A percentile compares a stretch with the other conserved stretches of the same genome.
These are phyloP conservation scores for Zaprionus nigranus DNA, from an alignment of 1,140 invertebrate species.

Conservation along the genomic window DNA sequence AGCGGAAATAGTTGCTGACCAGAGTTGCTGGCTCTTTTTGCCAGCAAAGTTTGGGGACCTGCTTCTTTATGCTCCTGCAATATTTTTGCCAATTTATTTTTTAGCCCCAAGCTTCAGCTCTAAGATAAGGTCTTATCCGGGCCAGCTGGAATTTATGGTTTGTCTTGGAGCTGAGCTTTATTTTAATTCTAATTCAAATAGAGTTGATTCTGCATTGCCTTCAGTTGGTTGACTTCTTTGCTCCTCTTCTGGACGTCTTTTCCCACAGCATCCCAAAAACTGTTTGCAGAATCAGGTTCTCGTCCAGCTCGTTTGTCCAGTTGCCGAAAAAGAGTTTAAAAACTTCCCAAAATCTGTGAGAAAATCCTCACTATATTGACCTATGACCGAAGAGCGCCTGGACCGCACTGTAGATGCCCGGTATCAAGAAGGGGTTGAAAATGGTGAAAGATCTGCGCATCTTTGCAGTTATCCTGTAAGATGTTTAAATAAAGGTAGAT, in stretches of 20 bases:
- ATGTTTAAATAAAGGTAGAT: background rate
- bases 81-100: constrained; percentile 63
- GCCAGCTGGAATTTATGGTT: constrained; percentile 27
- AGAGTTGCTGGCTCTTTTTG: constrained; percentile 55
- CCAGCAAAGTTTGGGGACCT: constrained; percentile 45
- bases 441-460: constrained; percentile 21
- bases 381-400: constrained; percentile 57
- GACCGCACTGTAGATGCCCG: constrained; percentile 27
- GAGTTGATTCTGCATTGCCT: background rate
- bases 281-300: background rate
- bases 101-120: constrained; percentile 32
- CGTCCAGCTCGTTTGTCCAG: constrained; percentile 62
- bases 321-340: constrained; percentile 77
- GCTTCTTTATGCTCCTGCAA: constrained; percentile 55
- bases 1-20: constrained; percentile 54
- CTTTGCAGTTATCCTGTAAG: background rate
- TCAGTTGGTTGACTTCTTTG: constrained; percentile 41
- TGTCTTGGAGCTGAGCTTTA: constrained; percentile 39
- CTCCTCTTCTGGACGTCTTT: constrained; percentile 64
- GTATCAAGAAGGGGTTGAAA: constrained; percentile 32
- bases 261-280: constrained; percentile 60
- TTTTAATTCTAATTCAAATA: constrained; percentile 20
- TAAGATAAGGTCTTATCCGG: constrained; percentile 50
- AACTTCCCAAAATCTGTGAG: constrained; percentile 72
- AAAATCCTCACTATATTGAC: constrained; percentile 72